Evolutionary conservation across 2,113 vertebrate species (phyloP).

Genomic region (Galemys pyrenaicus): DNA sequence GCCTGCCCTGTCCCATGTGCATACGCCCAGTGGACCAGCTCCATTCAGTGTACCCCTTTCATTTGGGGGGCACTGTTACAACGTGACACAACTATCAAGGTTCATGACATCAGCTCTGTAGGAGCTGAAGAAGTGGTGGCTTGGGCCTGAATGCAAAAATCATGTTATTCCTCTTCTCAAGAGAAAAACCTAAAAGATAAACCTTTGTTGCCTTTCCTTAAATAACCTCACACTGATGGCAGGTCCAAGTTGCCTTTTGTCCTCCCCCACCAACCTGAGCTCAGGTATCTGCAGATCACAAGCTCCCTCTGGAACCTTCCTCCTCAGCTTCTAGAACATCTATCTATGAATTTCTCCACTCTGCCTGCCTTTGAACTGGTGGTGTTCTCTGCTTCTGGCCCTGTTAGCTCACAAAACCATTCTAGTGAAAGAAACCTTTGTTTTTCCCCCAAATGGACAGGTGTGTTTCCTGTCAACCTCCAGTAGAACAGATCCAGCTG

Average conservation of each 20-base stretch:
- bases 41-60: not conserved
- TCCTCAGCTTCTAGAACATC: not conserved
- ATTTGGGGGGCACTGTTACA: not conserved
- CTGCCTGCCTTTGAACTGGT: not conserved
- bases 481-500: not conserved
- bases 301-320: not conserved
- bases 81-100: not conserved
- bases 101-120: not conserved
- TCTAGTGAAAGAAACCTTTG: not conserved
- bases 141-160: not conserved
- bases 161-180: not conserved
- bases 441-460: not conserved
- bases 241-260: not conserved
- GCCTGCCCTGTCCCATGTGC: fast-evolving
- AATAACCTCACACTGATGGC: not conserved
- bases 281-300: not conserved
- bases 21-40: not conserved
- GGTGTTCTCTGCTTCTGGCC: not conserved
- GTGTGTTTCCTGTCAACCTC: not conserved
- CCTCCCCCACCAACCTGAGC: not conserved
- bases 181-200: not conserved
- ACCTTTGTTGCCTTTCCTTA: not conserved
- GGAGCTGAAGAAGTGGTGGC: not conserved
- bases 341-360: not conserved
- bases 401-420: not conserved